Percentiles rank a stretch among this genome's conserved stretches.
These are phyloP conservation scores for Salarias fasciatus DNA, from an alignment of 2,797 vertebrate species.

Conservation along the genomic window DNA sequence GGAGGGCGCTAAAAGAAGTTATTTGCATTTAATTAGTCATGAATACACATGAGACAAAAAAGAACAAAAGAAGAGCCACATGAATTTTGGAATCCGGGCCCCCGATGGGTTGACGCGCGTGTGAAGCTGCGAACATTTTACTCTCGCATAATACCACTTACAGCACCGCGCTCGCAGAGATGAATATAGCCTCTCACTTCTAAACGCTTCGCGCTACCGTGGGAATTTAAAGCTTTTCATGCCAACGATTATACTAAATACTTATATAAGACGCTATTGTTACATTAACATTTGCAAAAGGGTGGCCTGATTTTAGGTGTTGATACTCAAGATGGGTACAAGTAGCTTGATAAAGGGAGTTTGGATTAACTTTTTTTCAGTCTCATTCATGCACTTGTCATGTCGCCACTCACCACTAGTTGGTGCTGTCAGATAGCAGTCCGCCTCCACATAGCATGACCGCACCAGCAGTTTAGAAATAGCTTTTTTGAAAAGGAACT, in stretches of 20 bases:
- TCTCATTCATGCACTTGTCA: too few species aligned
- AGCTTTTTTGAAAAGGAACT: too few species aligned
- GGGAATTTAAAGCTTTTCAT: conserved; percentile 38
- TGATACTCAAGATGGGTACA: conserved; percentile 1
- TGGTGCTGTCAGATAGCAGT: too few species aligned
- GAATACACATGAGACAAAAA: conserved; percentile 47
- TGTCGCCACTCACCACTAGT: too few species aligned
- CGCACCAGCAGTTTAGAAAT: too few species aligned
- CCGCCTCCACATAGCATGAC: too few species aligned
- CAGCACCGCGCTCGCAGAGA: conserved; percentile 27
- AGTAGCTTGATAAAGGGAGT: too few species aligned
- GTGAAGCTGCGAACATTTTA: conserved; percentile 32
- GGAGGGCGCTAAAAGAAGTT: conserved; percentile 17
- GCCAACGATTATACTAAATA: conserved; percentile 21
- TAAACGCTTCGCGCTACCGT: conserved; percentile 36
- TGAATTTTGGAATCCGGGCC: conserved; percentile 35
- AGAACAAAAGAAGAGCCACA: conserved; percentile 43
- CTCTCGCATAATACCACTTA: conserved; percentile 47
- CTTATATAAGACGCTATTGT: conserved; percentile 42
- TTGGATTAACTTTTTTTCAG: too few species aligned
- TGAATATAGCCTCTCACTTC: conserved; percentile 42
- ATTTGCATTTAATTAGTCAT: conserved; percentile 53
- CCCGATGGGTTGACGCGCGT: conserved; percentile 25
- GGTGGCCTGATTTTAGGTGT: conserved; percentile 23
- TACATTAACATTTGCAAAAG: conserved; percentile 40